Evolutionary conservation across 2,888 invertebrate genomes (phyloP), one percentile per base, ranked within the genome.

Genomic region (Odontocerum albicorne): DNA sequence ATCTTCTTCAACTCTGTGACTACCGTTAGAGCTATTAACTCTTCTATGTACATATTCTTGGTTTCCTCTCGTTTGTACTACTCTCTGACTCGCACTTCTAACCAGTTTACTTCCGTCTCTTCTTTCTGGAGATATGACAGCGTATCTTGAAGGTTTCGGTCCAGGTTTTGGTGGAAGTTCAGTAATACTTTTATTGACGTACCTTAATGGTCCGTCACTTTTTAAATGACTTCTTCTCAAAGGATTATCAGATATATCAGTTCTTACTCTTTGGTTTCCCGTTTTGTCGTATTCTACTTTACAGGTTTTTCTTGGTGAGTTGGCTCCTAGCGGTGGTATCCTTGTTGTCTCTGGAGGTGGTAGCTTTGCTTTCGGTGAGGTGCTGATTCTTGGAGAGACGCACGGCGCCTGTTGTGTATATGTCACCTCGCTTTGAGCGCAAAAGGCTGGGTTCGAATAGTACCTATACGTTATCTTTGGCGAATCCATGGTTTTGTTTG

Each of bases 361-460:
- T 1, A 70, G 67, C 20, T 43, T 49, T 1, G 67, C 65, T 63
- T 55, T 62, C 65, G 46, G 67, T 65, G 57, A 66, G 67, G 36
- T 67, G 55, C 55, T 13, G 0, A 74, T 66, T 55, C 72, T 72
- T 0, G 63, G 59, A 12, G 71, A 69, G 7, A 71, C 63, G 32
- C 73, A 72, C 66, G 64, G 64, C 10, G 70, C 68, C 47, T 76
- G 76, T 58, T 79, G 75, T 7, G 69, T 69, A 55, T 73, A 77
- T 21, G 74, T 65, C 62, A 71, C 84, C 66, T 90, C 90, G 67
- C 89, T 89, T 71, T 88, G 85, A 20, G 86, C 83, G 67, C 88
- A 88, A 67, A 90, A 90, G 0, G 89, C 89, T 49, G 89, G 89
- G 67, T 90, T 90, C 4, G 86, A 85, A 65, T 90, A 90, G 64